phyloP scores from a whole-genome alignment of 2,113 vertebrate species.

The Sander vitreus region DNA sequence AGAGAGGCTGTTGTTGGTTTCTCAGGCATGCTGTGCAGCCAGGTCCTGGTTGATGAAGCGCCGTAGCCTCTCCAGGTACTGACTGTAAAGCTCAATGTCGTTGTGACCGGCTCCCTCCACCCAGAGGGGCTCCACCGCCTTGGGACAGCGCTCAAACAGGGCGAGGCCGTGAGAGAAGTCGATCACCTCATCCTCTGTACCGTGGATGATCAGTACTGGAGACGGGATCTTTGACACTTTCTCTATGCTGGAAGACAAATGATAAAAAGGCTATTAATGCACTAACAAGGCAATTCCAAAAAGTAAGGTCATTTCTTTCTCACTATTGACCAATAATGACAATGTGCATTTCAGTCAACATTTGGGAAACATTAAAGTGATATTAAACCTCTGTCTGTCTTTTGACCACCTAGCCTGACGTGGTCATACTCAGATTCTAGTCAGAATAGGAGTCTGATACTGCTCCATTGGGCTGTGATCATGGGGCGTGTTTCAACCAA shows the following conservation, averaged over 20 bases:
- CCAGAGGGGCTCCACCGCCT: constrained; percentile 98
- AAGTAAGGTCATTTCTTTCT: not conserved
- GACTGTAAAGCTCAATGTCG: constrained; percentile 99
- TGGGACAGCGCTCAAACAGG: constrained; percentile 96
- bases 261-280: not conserved
- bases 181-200: constrained; percentile 98
- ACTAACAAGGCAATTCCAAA: not conserved
- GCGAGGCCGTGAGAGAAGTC: constrained; percentile 98
- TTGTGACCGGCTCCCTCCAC: constrained; percentile 98
- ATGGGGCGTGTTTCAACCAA: too few relatives aligned
- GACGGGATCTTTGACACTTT: constrained; percentile 98
- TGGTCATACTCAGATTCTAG: too few relatives aligned
- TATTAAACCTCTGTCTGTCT: not conserved
- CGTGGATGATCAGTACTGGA: constrained; percentile 97
- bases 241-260: constrained; percentile 89
- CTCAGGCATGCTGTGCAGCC: constrained; percentile 84
- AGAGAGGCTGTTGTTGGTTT: constrained; percentile 61
- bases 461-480: too few relatives aligned
- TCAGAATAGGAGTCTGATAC: too few relatives aligned
- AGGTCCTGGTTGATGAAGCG: constrained; percentile 98
- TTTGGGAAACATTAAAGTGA: not conserved
- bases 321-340: not conserved
- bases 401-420: not conserved
- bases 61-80: constrained; percentile 97
- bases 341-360: not conserved